Base-by-base conservation (phyloP, 2,888 invertebrate species). In the Gandaritis pyraliata region DNA sequence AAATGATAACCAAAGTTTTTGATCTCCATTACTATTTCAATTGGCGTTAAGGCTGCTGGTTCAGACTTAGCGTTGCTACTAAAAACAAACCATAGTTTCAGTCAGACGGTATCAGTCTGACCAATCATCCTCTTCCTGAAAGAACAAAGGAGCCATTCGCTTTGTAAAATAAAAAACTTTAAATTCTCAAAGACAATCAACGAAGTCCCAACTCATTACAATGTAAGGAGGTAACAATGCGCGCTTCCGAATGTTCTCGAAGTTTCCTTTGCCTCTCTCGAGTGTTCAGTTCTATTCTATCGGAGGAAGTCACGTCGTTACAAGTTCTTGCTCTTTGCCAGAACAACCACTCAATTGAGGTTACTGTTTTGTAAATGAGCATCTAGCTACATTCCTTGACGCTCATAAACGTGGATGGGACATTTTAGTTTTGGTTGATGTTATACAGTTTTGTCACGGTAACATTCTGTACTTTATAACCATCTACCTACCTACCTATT, bases 251-350 rank as follows among this genome's bases (percentile, higher is more conserved):
- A 56, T 51, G 49, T 50, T 58, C 62, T 50, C 46, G 49, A 52
- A 59, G 30, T 64, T 64, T 56, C 64, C 64, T 64, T 64, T 56
- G 64, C 48, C 43, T 18, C 43, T 18, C 55, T 60, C 56, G 63
- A 61, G 61, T 63, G 61, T 58, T n/a, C n/a, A n/a, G n/a, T n/a
- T 61, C 59, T 53, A 51, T 63, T 61, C 59, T 58, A 64, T 53
- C 49, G 64, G 58, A 58, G 63, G 63, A 65, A 65, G 66, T 65
- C 66, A 65, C 65, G 66, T 57, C 58, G 64, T 69, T 65, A 64
- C 61, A 64, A 64, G 48, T 60, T 67, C 60, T 67, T 51, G 56
- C 61, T 58, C 61, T 62, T 60, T 60, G 51, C 49, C 29, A 41
- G 47, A 30, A 39, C 51, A 23, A 50, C 45, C 38, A 36, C 8